phyloP scores from a whole-genome alignment of 1,140 invertebrate species.

The Ditylenchus dipsaci region DNA sequence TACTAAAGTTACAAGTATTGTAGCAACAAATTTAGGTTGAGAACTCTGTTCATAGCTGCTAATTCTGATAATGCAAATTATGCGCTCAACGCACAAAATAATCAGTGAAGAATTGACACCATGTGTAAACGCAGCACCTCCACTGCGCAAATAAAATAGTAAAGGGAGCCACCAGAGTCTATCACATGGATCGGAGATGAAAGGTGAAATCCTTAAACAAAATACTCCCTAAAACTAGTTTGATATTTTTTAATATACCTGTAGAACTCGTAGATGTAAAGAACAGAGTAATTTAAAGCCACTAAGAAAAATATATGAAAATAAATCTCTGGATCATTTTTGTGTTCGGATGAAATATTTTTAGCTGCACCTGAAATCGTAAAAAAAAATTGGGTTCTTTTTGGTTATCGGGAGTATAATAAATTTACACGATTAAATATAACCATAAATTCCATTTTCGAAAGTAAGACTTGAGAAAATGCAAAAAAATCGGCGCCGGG shows the following conservation, averaged over 20 bases:
- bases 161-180: neutral
- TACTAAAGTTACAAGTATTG: too few relatives aligned
- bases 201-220: neutral
- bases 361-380: neutral
- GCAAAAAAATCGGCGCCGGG: too few relatives aligned
- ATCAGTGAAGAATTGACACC: neutral
- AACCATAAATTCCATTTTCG: too few relatives aligned
- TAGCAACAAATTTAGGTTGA: neutral
- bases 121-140: neutral
- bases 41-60: neutral
- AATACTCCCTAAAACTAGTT: neutral
- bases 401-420: too few relatives aligned
- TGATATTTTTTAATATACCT: neutral
- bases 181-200: neutral
- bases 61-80: neutral
- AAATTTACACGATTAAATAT: too few relatives aligned
- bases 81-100: neutral
- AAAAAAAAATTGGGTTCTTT: too few relatives aligned
- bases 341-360: slow-evolving; percentile 1
- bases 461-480: too few relatives aligned
- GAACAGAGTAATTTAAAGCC: neutral
- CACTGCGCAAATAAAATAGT: neutral
- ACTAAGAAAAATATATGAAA: neutral
- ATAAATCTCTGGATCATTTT: neutral
- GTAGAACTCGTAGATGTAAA: neutral